A percentile compares a stretch with the other conserved stretches of the same genome.
Evolutionary conservation across 2,888 invertebrate genomes (phyloP).

Genomic region (Blastobasis lacticolella): DNA sequence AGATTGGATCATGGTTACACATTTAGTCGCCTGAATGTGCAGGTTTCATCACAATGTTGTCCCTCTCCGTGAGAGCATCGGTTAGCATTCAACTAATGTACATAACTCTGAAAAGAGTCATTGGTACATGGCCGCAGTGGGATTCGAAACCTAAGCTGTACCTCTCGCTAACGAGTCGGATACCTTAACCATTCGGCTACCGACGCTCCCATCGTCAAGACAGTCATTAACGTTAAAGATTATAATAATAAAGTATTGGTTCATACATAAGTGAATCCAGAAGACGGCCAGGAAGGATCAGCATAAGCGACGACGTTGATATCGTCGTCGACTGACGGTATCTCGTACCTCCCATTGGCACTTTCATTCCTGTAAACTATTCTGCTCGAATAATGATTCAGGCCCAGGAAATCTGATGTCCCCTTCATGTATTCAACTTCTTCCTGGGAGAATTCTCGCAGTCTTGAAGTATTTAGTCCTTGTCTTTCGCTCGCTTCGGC

Average conservation of each 20-base stretch:
- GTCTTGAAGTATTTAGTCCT: slow-evolving; percentile 48
- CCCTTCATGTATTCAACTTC: slow-evolving; percentile 42
- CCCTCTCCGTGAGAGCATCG: too few species aligned
- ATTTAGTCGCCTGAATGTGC: too few species aligned
- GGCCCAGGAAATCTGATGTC: slow-evolving; percentile 44
- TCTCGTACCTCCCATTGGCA: slow-evolving; percentile 9
- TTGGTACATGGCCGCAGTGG: too few species aligned
- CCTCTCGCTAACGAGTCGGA: too few species aligned
- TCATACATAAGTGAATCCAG: slow-evolving; percentile 18
- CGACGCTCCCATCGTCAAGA: too few species aligned
- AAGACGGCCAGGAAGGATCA: slow-evolving; percentile 20
- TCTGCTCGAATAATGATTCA: slow-evolving; percentile 77
- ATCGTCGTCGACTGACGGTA: slow-evolving; percentile 25
- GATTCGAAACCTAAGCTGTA: too few species aligned
- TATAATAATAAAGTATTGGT: background rate
- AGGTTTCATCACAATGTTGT: too few species aligned
- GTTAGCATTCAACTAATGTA: too few species aligned
- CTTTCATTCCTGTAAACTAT: slow-evolving; percentile 24
- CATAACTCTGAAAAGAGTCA: too few species aligned
- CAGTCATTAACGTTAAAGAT: too few species aligned
- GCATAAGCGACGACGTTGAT: slow-evolving; percentile 15
- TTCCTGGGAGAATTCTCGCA: slow-evolving; percentile 53
- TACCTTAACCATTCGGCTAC: too few species aligned
- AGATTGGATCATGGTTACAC: too few species aligned
- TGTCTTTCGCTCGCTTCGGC: slow-evolving; percentile 64